phyloP scores from a whole-genome alignment of 2,797 vertebrate genomes.

The Sebastes hubbsi region DNA sequence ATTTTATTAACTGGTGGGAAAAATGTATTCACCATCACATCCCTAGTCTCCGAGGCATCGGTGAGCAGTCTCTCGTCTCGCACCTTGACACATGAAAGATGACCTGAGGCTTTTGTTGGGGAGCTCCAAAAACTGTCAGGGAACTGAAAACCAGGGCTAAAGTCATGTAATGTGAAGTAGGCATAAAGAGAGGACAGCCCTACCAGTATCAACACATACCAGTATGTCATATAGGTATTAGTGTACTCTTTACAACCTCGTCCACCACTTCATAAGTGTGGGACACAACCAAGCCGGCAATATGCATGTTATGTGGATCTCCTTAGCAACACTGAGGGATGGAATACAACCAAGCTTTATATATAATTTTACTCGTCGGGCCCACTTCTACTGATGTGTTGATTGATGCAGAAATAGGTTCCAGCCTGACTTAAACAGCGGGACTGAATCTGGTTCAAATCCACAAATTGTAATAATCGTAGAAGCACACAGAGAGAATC shows the following conservation, averaged over 20 bases:
- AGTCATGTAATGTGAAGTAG: too few species aligned
- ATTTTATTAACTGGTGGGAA: too few species aligned
- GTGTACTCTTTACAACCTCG: not conserved
- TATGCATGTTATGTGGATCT: not conserved
- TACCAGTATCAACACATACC: too few species aligned
- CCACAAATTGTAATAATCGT: not conserved
- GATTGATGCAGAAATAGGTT: not conserved
- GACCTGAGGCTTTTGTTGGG: too few species aligned
- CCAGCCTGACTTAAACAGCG: not conserved
- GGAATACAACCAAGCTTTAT: not conserved
- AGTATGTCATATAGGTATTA: not conserved
- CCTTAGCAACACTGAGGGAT: not conserved
- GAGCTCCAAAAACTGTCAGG: rapidly evolving
- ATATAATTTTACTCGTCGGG: not conserved
- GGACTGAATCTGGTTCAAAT: not conserved
- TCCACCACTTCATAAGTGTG: not conserved
- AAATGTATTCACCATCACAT: too few species aligned
- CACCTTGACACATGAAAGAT: too few species aligned
- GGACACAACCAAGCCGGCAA: not conserved
- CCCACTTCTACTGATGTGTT: not conserved
- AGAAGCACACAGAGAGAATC: not conserved
- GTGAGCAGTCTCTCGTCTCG: too few species aligned
- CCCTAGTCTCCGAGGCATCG: too few species aligned
- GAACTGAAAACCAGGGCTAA: too few species aligned
- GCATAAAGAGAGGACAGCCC: too few species aligned